Evolutionary conservation across 1,140 invertebrate species (phyloP), one percentile per base, ranked within the genome.

Genomic region (Aphelenchoides besseyi): DNA sequence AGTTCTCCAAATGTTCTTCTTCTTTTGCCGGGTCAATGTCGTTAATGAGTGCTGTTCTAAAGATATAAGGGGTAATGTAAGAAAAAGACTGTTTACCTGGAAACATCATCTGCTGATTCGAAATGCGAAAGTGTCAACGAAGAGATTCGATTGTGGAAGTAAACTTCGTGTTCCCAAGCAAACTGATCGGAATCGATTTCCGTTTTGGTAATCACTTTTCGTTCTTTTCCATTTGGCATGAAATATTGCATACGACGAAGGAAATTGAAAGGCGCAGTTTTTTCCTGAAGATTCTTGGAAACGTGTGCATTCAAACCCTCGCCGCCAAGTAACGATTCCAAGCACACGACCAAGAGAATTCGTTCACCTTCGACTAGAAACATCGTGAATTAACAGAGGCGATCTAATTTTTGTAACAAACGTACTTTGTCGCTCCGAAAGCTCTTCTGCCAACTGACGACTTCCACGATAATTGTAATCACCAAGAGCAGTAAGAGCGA

Each of bases 121-220:
- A 75, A 75, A 53, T 75, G 76, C 0, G 75, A 78, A 33, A 79
- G 26, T 23, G 77, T 79, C n/a, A 75, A 53, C 26, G 76, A 29
- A 35, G 55, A 69, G 36, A 79, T 78, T 70, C 97, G 88, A 72
- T 93, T 88, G 71, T 92, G 89, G 77, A 97, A 93, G 83, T 92
- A 98, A 79, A 94, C 87, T 85, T 98, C 95, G 82, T 99, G 96
- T 84, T 98, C 95, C 95, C 95, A 98, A 0, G 92, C 91, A 33
- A 97, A 85, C 67, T 90, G 88, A 68, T 94, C 92, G 63, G 97
- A 93, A 0, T 92, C 93, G n/a, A 97, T 86, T 87, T 97, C 96
- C 74, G 98, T 97, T 87, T 97, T 98, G 85, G 97, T 97, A 81
- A 97, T 94, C 12, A 94, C 88, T 61, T 92, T 89, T 77, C 92